Conservation (phyloP, 1,140 invertebrate species). For the Nephotettix cincticeps region DNA sequence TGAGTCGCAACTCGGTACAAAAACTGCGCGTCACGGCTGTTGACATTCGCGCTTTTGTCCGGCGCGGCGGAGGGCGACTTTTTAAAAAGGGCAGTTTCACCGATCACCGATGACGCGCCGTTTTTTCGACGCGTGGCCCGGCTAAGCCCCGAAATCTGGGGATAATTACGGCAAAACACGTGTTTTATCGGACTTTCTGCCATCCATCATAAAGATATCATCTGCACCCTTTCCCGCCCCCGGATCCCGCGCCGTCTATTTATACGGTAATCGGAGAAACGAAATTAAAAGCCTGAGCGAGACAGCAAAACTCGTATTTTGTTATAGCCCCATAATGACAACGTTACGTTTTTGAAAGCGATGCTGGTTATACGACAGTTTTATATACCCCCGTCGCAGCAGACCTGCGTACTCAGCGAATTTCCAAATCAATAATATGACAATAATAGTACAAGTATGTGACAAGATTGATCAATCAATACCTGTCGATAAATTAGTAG, state of each 20-base stretch:
- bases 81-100: conserved; percentile 6
- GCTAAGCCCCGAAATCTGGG: neutral
- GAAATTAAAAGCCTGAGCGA: too few relatives aligned
- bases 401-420: too few relatives aligned
- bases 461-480: too few relatives aligned
- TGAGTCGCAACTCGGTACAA: conserved; percentile 3
- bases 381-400: too few relatives aligned
- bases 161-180: conserved; percentile 20
- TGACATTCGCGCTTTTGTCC: neutral
- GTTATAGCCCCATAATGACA: too few relatives aligned
- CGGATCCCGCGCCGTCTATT: neutral
- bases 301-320: too few relatives aligned
- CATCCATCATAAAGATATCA: conserved; percentile 10
- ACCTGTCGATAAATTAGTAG: too few relatives aligned
- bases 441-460: too few relatives aligned
- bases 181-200: neutral
- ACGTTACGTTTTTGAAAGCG: too few relatives aligned
- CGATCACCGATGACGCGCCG: neutral
- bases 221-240: neutral
- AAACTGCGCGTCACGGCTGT: conserved; percentile 14
- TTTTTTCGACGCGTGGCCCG: neutral
- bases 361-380: too few relatives aligned
- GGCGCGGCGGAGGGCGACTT: neutral
- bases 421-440: too few relatives aligned
- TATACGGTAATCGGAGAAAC: neutral